Percentiles rank a stretch among this genome's conserved stretches.
These are phyloP conservation scores for Aldabrachelys gigantea DNA, from an alignment of 2,113 vertebrate genomes.

Conservation along the genomic window DNA sequence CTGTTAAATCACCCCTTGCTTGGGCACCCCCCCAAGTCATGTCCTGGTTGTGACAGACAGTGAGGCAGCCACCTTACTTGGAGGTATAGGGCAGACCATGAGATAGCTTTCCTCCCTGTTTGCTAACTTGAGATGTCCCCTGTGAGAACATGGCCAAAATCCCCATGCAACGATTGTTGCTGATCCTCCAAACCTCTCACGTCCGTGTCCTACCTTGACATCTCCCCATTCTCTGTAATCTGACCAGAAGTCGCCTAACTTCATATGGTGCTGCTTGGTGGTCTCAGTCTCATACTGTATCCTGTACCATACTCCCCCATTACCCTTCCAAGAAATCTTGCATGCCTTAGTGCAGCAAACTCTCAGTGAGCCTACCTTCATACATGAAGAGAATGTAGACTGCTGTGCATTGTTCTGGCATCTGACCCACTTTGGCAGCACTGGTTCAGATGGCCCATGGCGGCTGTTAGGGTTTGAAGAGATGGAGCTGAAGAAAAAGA, in stretches of 20 bases:
- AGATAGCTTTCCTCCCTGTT: neutral
- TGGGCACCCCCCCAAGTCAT: neutral
- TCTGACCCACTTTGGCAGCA: neutral
- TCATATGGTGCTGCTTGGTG: neutral
- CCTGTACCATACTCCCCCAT: rapidly evolving
- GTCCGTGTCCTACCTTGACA: neutral
- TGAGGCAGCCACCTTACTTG: neutral
- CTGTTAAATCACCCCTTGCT: neutral
- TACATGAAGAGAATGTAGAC: neutral
- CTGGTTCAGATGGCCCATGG: neutral
- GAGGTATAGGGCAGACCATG: neutral
- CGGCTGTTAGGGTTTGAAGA: neutral
- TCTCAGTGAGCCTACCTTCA: rapidly evolving
- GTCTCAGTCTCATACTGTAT: neutral
- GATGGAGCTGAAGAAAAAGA: neutral
- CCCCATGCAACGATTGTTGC: rapidly evolving
- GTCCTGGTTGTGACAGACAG: neutral
- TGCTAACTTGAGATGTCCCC: neutral
- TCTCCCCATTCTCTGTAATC: neutral
- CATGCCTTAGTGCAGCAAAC: neutral
- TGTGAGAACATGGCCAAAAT: neutral
- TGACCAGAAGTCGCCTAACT: neutral
- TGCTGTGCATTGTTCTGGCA: rapidly evolving
- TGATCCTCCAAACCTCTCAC: neutral
- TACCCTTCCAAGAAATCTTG: rapidly evolving